phyloP scores from a whole-genome alignment of 2,113 vertebrate species.

The Jaculus jaculus region DNA sequence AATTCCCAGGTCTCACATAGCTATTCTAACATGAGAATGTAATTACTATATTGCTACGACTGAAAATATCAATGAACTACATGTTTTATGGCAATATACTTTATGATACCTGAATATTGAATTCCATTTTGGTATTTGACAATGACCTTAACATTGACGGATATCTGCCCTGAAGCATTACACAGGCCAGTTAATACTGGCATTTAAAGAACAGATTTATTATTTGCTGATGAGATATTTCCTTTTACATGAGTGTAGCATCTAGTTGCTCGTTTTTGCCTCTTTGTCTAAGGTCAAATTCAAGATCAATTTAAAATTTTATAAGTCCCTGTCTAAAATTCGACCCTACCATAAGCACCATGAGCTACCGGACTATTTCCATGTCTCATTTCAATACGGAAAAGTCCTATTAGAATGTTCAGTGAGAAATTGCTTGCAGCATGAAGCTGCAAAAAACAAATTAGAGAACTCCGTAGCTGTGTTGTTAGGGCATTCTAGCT shows the following conservation, averaged over 20 bases:
- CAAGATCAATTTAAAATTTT: constrained; percentile 70
- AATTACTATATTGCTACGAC: constrained; percentile 52
- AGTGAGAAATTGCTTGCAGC: constrained; percentile 79
- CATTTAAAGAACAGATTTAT: constrained; percentile 69
- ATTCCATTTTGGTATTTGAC: constrained; percentile 49
- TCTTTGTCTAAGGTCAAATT: constrained; percentile 67
- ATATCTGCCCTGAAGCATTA: constrained; percentile 53
- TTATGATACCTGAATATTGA: constrained; percentile 48
- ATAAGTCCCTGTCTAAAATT: constrained; percentile 57
- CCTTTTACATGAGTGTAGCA: constrained; percentile 9
- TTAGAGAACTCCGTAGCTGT: constrained; percentile 55
- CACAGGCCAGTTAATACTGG: constrained; percentile 53
- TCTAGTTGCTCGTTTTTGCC: constrained; percentile 51
- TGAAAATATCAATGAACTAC: constrained; percentile 40
- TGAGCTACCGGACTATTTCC: constrained; percentile 65
- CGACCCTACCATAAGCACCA: constrained; percentile 13
- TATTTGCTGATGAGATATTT: constrained; percentile 67
- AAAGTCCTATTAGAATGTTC: constrained; percentile 71
- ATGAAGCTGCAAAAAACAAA: constrained; percentile 72
- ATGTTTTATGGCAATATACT: constrained; percentile 25
- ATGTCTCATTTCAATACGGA: constrained; percentile 72
- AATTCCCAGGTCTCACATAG: not conserved
- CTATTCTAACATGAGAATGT: not conserved
- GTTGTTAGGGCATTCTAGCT: constrained; percentile 38
- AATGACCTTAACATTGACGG: constrained; percentile 66